These are phyloP conservation scores for Kryptopterus vitreolus DNA, from an alignment of 2,797 vertebrate genomes.

Conservation along the genomic window DNA sequence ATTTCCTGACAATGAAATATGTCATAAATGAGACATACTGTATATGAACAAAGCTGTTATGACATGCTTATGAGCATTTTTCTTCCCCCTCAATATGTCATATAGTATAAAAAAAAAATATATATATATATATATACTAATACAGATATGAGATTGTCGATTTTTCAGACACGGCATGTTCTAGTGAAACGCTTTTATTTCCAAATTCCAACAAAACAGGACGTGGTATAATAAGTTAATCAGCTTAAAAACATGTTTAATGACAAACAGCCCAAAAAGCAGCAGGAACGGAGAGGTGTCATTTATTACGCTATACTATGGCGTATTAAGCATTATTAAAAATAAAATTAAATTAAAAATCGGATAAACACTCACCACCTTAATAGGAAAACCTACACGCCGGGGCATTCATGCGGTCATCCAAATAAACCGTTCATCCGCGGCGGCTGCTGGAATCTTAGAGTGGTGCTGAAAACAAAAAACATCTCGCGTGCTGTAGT, in stretches of 20 bases:
- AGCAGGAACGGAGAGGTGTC: not conserved
- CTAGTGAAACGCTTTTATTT: constrained; percentile 17
- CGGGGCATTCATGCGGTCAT: not conserved
- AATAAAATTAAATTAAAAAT: no score
- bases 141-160: not conserved
- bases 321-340: not conserved
- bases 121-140: no score
- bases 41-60: not conserved
- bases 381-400: not conserved
- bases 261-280: constrained; percentile 6
- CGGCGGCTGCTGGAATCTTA: not conserved
- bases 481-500: not conserved
- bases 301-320: not conserved
- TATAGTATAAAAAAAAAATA: no score
- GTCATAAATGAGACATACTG: not conserved
- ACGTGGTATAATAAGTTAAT: not conserved
- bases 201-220: constrained; percentile 3
- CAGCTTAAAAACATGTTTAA: not conserved
- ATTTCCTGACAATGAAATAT: not conserved
- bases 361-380: not conserved
- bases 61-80: not conserved
- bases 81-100: not conserved
- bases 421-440: not conserved
- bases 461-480: not conserved
- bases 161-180: not conserved